Conservation (phyloP, 1,140 invertebrate genomes). For the Pseudomyrmex concolor region DNA sequence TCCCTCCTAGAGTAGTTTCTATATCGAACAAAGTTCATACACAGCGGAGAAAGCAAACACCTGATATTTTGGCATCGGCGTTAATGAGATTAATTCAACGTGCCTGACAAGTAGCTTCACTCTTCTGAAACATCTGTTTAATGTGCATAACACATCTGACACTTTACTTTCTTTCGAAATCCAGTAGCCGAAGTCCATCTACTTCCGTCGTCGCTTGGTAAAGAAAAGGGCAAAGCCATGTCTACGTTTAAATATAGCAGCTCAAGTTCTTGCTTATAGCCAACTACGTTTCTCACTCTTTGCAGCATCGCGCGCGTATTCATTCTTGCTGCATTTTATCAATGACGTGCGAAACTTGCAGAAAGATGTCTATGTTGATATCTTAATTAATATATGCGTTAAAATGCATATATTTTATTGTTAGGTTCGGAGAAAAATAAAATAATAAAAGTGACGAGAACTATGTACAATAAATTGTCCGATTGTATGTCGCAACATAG, state of each 20-base stretch:
- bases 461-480: neutral
- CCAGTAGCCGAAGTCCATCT: conserved; percentile 36
- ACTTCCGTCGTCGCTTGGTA: conserved; percentile 27
- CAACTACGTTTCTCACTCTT: conserved; percentile 59
- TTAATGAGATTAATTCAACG: conserved; percentile 50
- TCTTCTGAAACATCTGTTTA: conserved; percentile 7
- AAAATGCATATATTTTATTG: neutral
- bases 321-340: conserved; percentile 37
- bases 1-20: neutral
- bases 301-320: conserved; percentile 62
- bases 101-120: conserved; percentile 17
- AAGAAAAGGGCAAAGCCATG: conserved; percentile 65
- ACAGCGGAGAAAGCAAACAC: conserved; percentile 18
- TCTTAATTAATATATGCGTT: neutral
- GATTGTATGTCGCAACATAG: no score
- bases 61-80: conserved; percentile 17
- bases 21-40: conserved; percentile 1
- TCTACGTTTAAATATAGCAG: conserved; percentile 79
- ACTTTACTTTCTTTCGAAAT: conserved; percentile 41
- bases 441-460: neutral
- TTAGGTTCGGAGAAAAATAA: neutral
- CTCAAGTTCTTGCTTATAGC: conserved; percentile 64
- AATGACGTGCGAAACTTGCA: conserved; percentile 28
- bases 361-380: neutral
- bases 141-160: conserved; percentile 6